phyloP scores from a whole-genome alignment of 2,113 vertebrate genomes.

The Eulemur rufifrons region DNA sequence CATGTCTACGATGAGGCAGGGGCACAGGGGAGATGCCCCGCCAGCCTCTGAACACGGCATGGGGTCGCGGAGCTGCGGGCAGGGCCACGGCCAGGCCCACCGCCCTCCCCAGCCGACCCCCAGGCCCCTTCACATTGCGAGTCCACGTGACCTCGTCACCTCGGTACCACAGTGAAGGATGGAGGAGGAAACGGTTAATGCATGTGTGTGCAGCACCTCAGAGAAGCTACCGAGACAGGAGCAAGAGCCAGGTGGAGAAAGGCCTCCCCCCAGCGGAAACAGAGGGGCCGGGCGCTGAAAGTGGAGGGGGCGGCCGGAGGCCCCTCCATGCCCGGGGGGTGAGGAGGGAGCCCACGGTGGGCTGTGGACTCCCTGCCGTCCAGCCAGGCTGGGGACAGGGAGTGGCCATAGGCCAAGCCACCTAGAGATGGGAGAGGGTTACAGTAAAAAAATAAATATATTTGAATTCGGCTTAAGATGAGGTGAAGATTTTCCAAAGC shows the following conservation, averaged over 20 bases:
- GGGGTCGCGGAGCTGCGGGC: background rate
- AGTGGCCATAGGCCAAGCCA: background rate
- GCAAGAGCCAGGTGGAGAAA: constrained; percentile 46
- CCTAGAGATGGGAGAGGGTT: constrained; percentile 39
- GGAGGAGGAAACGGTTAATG: constrained; percentile 76
- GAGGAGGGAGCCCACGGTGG: constrained; percentile 2
- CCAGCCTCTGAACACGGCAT: background rate
- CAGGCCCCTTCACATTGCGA: constrained; percentile 77
- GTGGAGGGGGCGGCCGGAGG: background rate
- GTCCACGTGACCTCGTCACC: constrained; percentile 75
- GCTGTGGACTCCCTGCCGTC: background rate
- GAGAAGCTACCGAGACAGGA: constrained; percentile 80
- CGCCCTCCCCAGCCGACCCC: background rate
- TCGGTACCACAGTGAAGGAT: constrained; percentile 75
- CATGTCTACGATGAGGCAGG: background rate
- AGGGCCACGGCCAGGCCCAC: background rate
- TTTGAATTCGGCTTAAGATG: constrained; percentile 61
- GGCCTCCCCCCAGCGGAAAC: constrained; percentile 18
- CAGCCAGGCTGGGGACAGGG: background rate
- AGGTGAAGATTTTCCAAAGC: constrained; percentile 74
- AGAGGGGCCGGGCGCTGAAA: constrained; percentile 14
- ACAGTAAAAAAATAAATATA: constrained; percentile 58
- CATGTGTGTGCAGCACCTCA: constrained; percentile 77
- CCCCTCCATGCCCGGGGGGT: background rate
- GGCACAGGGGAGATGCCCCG: background rate